Evolutionary conservation across 53 echinoderm and acorn worm genomes (phyloP), one percentile per base, ranked within the genome.

Genomic region (Echinarachnius parma): DNA sequence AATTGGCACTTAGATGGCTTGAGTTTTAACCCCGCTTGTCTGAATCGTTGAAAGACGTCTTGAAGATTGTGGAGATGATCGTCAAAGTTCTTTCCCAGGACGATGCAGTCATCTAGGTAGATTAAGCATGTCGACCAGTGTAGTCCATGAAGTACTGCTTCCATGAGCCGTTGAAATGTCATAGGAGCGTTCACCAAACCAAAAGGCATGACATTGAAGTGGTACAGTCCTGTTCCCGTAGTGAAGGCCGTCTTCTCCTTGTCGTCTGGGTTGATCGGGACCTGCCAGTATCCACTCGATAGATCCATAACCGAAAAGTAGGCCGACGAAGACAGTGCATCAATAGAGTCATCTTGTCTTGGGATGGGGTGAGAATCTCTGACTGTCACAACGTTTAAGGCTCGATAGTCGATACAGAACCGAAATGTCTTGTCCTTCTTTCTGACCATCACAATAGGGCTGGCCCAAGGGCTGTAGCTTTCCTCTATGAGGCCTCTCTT

Each of bases 241-340:
- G 47, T 70, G 70, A 84, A 84, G 19, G 84, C 78, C 4, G 71
- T 84, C 48, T 78, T 84, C 26, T 70, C 78, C 30, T 52, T 35
- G 49, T 71, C 62, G 16, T 58, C 31, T 3, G 45, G 49, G 45
- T 78, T 29, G 29, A 81, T 28, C 3, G 25, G 8, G n/a, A 92
- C 78, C 56, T 92, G 92, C 92, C 92, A 92, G 29, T 87, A 87
- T 11, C 92, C 92, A 64, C 80, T 80, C 10, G 81, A 50, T 14
- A 87, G 49, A 34, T 92, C 92, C 67, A 87, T 74, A 20, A 78
- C 67, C 8, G 59, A 64, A 62, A 87, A 92, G 36, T 39, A 72
- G 14, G 64, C 27, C 9, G 71, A 80, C 5, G 87, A 87, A 34
- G 84, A 80, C 25, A 87, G 46, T 13, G 92, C 84, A 42, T 92